Conservation (phyloP, 2,888 invertebrate genomes). For the Papilio gigon region DNA sequence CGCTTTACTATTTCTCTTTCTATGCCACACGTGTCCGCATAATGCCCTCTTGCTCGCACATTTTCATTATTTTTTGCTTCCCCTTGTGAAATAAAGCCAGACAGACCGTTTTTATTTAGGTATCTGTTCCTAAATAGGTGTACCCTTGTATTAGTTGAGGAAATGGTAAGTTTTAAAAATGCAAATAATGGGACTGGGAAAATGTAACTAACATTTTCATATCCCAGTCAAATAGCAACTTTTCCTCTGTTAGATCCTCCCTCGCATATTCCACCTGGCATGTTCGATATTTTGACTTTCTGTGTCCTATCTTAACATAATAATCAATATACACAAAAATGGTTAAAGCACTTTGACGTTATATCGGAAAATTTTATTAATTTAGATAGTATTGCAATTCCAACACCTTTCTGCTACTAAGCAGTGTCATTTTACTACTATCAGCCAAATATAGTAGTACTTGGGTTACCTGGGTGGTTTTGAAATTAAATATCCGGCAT, state of each 20-base stretch:
- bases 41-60: conserved; percentile 70
- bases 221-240: background rate
- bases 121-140: conserved; percentile 66
- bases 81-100: conserved; percentile 78
- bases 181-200: conserved; percentile 54
- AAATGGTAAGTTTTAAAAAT: conserved; percentile 62
- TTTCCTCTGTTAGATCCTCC: background rate
- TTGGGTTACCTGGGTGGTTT: background rate
- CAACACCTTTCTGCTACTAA: background rate
- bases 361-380: background rate
- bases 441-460: background rate
- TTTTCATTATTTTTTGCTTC: conserved; percentile 80
- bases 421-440: background rate
- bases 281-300: background rate
- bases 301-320: background rate
- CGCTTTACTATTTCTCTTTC: conserved; percentile 67
- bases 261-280: background rate
- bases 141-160: conserved; percentile 53
- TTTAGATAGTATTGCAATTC: background rate
- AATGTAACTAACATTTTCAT: conserved; percentile 52
- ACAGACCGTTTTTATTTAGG: conserved; percentile 74
- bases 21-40: conserved; percentile 73
- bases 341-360: conserved; percentile 10
- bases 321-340: background rate
- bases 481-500: background rate